phyloP scores from a whole-genome alignment of 2,113 vertebrate genomes.

The Pogona vitticeps region DNA sequence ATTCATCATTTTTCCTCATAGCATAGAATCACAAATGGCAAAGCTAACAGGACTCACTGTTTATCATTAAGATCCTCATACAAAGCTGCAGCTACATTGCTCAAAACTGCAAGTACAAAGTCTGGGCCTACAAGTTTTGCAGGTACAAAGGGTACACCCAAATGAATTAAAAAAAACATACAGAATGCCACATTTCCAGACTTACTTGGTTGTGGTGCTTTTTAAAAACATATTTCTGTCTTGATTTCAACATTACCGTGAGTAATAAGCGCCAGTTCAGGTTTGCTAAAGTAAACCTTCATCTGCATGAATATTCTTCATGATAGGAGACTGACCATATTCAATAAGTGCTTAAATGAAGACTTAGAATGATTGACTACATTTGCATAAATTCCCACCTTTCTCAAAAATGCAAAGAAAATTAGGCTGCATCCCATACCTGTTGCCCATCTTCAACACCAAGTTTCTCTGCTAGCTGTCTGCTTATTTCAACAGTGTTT shows the following conservation, averaged over 20 bases:
- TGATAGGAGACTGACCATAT: not conserved
- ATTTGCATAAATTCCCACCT: slow-evolving; percentile 1
- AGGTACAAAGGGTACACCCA: not conserved
- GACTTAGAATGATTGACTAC: not conserved
- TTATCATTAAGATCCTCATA: not conserved
- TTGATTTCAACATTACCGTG: not conserved
- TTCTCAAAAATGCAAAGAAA: not conserved
- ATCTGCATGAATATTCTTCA: not conserved
- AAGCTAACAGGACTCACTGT: not conserved
- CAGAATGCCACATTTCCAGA: not conserved
- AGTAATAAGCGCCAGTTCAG: not conserved
- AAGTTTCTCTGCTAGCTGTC: slow-evolving; percentile 88
- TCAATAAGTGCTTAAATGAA: not conserved
- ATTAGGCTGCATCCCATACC: slow-evolving; percentile 72
- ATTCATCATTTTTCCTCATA: not conserved
- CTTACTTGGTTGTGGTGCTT: not conserved
- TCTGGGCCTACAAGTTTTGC: not conserved
- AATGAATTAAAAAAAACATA: not conserved
- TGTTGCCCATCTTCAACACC: slow-evolving; percentile 87
- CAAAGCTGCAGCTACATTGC: not conserved
- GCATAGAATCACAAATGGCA: not conserved
- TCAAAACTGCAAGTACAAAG: not conserved
- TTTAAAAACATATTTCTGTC: not conserved
- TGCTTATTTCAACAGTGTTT: slow-evolving; percentile 85
- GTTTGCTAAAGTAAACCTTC: rapidly evolving